A percentile compares a stretch with the other conserved stretches of the same genome.
Evolutionary conservation across 2,113 vertebrate species (phyloP).

Genomic region (Sigmodon hispidus): DNA sequence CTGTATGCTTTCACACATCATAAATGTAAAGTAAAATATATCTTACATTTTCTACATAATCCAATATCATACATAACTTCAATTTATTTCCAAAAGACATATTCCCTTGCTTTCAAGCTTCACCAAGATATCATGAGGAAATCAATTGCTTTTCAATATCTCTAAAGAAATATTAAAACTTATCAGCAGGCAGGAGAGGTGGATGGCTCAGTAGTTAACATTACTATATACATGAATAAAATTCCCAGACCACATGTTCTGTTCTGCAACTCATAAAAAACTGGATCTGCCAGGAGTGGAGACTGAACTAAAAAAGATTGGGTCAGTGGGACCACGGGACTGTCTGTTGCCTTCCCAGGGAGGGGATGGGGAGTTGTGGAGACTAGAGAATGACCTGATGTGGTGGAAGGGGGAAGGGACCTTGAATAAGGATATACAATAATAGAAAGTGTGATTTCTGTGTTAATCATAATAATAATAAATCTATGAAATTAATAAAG

Average conservation of each 20-base stretch:
- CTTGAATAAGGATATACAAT: too few species aligned
- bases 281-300: too few species aligned
- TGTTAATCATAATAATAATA: too few species aligned
- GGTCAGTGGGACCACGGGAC: too few species aligned
- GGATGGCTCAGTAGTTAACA: not conserved
- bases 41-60: not conserved
- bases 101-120: not conserved
- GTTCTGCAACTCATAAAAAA: not conserved
- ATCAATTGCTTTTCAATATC: not conserved
- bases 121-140: not conserved
- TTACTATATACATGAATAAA: not conserved
- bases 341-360: too few species aligned
- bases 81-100: not conserved
- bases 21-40: not conserved
- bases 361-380: too few species aligned
- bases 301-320: too few species aligned
- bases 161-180: not conserved
- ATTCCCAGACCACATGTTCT: not conserved
- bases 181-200: not conserved
- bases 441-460: too few species aligned
- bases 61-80: not conserved
- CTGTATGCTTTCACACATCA: not conserved
- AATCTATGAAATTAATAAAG: too few species aligned
- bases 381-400: too few species aligned
- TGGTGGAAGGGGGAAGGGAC: too few species aligned